These are phyloP conservation scores for Tortricodes alternella DNA, from an alignment of 2,888 invertebrate species.

Conservation along the genomic window DNA sequence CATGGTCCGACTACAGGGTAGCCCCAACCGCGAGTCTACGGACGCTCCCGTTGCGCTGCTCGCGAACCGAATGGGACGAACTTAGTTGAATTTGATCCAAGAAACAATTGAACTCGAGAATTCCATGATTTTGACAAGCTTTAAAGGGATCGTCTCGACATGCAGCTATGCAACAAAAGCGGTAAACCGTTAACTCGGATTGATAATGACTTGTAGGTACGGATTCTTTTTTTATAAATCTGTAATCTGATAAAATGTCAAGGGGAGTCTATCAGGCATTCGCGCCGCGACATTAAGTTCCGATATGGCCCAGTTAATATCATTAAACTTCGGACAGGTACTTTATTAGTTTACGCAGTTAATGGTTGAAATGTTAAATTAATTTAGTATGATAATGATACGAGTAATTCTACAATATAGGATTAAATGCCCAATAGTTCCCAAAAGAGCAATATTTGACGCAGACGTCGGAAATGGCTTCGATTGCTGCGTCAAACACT, in stretches of 20 bases:
- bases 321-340: conserved; percentile 69
- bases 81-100: conserved; percentile 23
- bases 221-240: conserved; percentile 63
- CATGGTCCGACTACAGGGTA: conserved; percentile 75
- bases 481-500: conserved; percentile 57
- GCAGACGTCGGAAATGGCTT: conserved; percentile 39
- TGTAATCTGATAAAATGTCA: conserved; percentile 57
- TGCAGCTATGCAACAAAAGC: conserved; percentile 72
- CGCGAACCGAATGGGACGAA: conserved; percentile 18
- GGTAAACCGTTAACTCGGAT: conserved; percentile 73
- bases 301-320: conserved; percentile 74
- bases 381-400: conserved; percentile 82
- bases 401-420: conserved; percentile 71
- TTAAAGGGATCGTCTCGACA: conserved; percentile 56
- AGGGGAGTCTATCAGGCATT: conserved; percentile 82
- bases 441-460: conserved; percentile 71
- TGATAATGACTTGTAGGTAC: conserved; percentile 63
- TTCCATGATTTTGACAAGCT: conserved; percentile 36
- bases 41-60: conserved; percentile 62
- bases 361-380: conserved; percentile 82
- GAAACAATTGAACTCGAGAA: conserved; percentile 38
- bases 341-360: conserved; percentile 80
- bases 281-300: conserved; percentile 73
- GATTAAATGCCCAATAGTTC: conserved; percentile 84
- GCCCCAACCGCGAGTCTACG: conserved; percentile 62